Evolutionary conservation across 2,113 vertebrate genomes (phyloP), one percentile per base, ranked within the genome.

Genomic region (Thunnus thynnus): DNA sequence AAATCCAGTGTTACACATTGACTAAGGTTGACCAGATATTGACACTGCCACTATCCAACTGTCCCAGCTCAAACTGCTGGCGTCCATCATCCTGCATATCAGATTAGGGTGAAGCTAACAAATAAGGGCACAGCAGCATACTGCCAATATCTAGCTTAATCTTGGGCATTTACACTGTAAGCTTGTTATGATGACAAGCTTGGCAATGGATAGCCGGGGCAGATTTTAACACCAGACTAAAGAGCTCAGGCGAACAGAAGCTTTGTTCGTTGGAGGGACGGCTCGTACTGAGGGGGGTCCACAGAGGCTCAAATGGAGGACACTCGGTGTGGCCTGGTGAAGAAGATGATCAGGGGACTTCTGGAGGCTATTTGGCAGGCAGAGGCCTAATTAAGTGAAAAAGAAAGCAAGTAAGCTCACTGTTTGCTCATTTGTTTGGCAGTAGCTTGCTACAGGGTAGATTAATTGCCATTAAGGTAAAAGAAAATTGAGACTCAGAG

Each of bases 111-210:
- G 61, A 82, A 71, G 67, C 72, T 76, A 83, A 68, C 77, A 86
- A 89, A 81, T 75, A 89, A 86, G 80, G 73, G 50, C 70, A 81
- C 54, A 5, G 58, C 70, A 67, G 74, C 5, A 61, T 30, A 61
- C 72, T 86, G 87, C 81, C 78, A 86, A 86, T 79, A 84, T 85
- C 69, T 65, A 72, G 86, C 51, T 67, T 79, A 85, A 85, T 90
- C 79, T 84, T 76, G 60, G 78, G 72, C 86, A 76, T 89, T 91
- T 88, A 78, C 79, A 77, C 36, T 81, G 56, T 74, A 89, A 90
- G 85, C 88, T 88, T 84, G 89, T 90, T 82, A 83, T 80, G 72
- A 86, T 84, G 83, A 80, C 84, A 85, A 81, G 77, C 82, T 88
- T 87, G 89, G 86, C 89, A 84, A 58, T 51, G 78, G 71, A 64